Evolutionary conservation across 2,113 vertebrate species (phyloP).

Genomic region (Talpa occidentalis): DNA sequence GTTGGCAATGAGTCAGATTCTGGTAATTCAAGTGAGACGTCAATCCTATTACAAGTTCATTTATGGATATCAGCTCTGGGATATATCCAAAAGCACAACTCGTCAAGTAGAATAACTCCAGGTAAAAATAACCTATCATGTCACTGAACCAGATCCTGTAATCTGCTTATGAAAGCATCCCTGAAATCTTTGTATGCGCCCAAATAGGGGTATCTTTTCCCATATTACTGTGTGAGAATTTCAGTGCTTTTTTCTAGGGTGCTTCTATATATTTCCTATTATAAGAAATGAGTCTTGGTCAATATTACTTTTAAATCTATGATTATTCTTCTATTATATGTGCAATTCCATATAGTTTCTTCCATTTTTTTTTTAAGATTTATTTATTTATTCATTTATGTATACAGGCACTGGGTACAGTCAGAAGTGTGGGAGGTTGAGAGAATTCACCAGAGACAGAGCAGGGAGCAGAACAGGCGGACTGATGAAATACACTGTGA

Average conservation of each 20-base stretch:
- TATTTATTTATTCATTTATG: no score
- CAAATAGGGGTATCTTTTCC: background rate
- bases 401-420: no score
- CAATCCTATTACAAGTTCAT: constrained; percentile 21
- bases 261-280: background rate
- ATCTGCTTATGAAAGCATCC: background rate
- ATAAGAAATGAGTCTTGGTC: background rate
- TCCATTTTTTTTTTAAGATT: background rate
- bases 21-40: constrained; percentile 41
- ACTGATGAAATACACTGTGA: no score
- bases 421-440: no score
- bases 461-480: no score
- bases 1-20: constrained; percentile 37
- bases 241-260: constrained; percentile 23
- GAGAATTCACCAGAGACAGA: no score
- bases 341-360: constrained; percentile 1
- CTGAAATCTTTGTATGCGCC: constrained; percentile 4
- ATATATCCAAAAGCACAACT: background rate
- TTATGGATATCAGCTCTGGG: background rate
- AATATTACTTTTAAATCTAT: background rate
- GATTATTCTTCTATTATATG: constrained; percentile 1
- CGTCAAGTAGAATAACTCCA: constrained; percentile 11
- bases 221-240: background rate
- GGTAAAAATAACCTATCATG: constrained; percentile 21
- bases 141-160: background rate